Evolutionary conservation across 2,113 vertebrate species (phyloP), one percentile per base, ranked within the genome.

Genomic region (Tautogolabrus adspersus): DNA sequence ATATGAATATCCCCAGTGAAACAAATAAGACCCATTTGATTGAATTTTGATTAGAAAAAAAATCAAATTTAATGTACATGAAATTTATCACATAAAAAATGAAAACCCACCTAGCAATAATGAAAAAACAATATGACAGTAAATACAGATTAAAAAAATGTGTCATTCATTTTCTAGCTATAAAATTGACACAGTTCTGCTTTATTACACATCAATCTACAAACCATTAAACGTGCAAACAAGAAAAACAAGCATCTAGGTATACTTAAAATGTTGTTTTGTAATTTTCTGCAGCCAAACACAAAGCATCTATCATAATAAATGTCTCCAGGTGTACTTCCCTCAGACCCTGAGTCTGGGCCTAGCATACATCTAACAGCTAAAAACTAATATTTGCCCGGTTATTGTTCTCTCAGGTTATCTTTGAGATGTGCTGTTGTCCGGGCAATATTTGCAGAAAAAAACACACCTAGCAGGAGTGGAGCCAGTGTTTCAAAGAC

Each of bases 381-480:
- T 54, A 62, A 37, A 73, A 83, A 72, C 85, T 65, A 92, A 92
- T 93, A 92, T 94, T 92, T 94, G 79, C 42, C 73, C 37, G 66
- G 82, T 88, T 90, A 91, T 91, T 91, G 81, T 81, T 30, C 66
- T 54, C 60, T 37, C 0, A 2, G 54, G 34, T 85, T 88, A 88
- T 81, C 85, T 85, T 61, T 85, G 65, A 72, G 54, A 62, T 62
- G 38, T 64, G 21, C 40, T 63, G 21, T 74, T 62, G 49, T 64
- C 44, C 4, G 3, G 58, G 60, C 56, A 61, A 38, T 83, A 26
- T 75, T 77, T 85, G 66, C 22, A 8, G 19, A 63, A 69, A 72
- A 65, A 68, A 44, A 38, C 16, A 60, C 63, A 64, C 68, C 30
- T 56, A 49, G 47, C 51, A 62, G 42, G 52, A 60, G 42, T 10